These are phyloP conservation scores for Quadriops clusia DNA, from an alignment of 2,888 invertebrate species.

Conservation along the genomic window DNA sequence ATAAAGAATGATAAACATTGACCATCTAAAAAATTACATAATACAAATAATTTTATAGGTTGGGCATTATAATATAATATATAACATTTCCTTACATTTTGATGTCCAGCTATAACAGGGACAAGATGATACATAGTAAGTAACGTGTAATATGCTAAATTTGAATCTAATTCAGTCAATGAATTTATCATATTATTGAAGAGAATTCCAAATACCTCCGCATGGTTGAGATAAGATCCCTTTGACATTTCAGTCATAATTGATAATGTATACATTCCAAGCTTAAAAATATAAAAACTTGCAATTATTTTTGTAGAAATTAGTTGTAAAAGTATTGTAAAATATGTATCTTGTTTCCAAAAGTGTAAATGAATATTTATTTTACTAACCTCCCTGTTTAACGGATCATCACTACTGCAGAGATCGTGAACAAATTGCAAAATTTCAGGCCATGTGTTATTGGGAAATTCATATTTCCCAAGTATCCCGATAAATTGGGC, in stretches of 20 bases:
- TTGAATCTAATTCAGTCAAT: slow-evolving; percentile 35
- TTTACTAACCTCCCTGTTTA: slow-evolving; percentile 46
- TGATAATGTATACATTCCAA: slow-evolving; percentile 55
- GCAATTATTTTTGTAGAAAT: slow-evolving; percentile 3
- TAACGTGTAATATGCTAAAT: slow-evolving; percentile 47
- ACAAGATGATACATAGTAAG: slow-evolving; percentile 54
- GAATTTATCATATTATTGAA: slow-evolving; percentile 41
- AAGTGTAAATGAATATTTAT: slow-evolving; percentile 5
- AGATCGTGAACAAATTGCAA: slow-evolving; percentile 49
- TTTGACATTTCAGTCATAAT: slow-evolving; percentile 58
- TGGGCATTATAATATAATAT: slow-evolving; percentile 5
- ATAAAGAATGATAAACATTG: slow-evolving; percentile 45
- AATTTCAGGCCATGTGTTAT: slow-evolving; percentile 52
- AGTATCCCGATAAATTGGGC: slow-evolving; percentile 60
- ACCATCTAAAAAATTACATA: slow-evolving; percentile 34
- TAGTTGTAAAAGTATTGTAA: slow-evolving; percentile 1
- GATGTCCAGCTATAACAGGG: slow-evolving; percentile 51
- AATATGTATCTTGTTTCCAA: neutral
- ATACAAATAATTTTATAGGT: slow-evolving; percentile 5
- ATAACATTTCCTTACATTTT: slow-evolving; percentile 37
- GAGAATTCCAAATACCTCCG: slow-evolving; percentile 44
- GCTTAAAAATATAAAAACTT: slow-evolving; percentile 32
- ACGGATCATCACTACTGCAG: slow-evolving; percentile 41
- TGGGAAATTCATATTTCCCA: slow-evolving; percentile 59
- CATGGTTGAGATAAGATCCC: slow-evolving; percentile 55